Base-by-base conservation (phyloP, 2,113 vertebrate genomes). In the Larimichthys crocea region DNA sequence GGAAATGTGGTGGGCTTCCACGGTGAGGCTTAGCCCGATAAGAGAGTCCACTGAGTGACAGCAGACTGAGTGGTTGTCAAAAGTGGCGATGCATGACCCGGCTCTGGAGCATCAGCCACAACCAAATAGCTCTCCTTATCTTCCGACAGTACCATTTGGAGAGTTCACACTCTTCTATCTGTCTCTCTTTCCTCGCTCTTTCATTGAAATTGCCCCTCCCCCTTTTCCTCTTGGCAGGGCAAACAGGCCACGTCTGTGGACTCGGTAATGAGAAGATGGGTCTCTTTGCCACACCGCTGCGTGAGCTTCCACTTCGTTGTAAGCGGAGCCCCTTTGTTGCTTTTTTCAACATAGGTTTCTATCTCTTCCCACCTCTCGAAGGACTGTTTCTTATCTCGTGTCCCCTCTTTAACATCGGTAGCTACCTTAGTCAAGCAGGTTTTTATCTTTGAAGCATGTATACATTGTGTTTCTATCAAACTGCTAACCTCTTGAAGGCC, bases 91-190 rank as follows among this genome's bases (percentile, higher is more conserved):
- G 84, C 84, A 74, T 88, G 88, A 93, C 86, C 89, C 53, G 17
- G 70, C 82, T 87, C 53, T 52, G 53, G 24, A 80, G 74, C 88
- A 76, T 83, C 90, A 89, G 75, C 82, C 80, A 79, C 80, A 82
- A 87, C 80, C 79, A 85, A 89, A 89, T 78, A 86, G 87, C 86
- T 84, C 80, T 59, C 84, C 91, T 93, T 93, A 93, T 94, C 91
- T 90, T 57, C 78, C 84, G 82, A 90, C 77, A 80, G 78, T 52
- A 71, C 72, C 48, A 63, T 85, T 89, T 86, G 74, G 73, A 88
- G 83, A 82, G 77, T 76, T 83, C 76, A 14, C 73, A 42, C 82
- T 84, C 65, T 69, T 89, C 79, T 80, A 61, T 84, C 83, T 3
- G 44, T 76, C 85, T 80, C 74, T 79, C 42, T 24, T 62, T 59